phyloP scores from a whole-genome alignment of 2,113 vertebrate species.

The Cochlearius cochlearius region DNA sequence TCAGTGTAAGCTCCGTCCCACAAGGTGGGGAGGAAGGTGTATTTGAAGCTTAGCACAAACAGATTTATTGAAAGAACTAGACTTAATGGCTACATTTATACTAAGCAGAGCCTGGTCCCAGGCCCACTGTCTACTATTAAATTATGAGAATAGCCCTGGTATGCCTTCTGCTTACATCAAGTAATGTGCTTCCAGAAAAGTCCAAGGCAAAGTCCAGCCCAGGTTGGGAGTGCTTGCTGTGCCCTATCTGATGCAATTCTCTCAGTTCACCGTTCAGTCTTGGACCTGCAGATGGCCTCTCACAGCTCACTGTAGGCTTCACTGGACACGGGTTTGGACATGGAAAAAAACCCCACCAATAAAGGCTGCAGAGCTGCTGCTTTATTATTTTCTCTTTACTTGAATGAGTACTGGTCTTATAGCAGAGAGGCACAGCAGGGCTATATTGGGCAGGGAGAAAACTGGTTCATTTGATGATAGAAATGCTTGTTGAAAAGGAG shows the following conservation, averaged over 20 bases:
- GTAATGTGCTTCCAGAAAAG: not conserved
- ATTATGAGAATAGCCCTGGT: not conserved
- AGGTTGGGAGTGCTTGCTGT: not conserved
- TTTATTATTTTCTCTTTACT: not conserved
- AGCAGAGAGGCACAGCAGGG: not conserved
- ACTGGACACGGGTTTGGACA: rapidly evolving
- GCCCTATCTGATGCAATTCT: not conserved
- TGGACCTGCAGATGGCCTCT: no score
- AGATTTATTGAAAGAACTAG: not conserved
- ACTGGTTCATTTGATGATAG: not conserved
- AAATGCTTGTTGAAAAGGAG: not conserved
- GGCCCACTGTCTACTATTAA: not conserved
- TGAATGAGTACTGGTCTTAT: not conserved
- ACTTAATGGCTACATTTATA: not conserved
- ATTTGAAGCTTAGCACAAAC: not conserved
- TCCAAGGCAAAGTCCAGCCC: not conserved
- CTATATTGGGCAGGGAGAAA: not conserved
- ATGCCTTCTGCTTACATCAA: not conserved
- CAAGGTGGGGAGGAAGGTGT: not conserved
- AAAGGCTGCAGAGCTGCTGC: not conserved
- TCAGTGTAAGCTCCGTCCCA: not conserved
- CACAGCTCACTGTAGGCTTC: not conserved
- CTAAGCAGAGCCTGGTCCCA: not conserved
- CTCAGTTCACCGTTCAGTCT: not conserved
- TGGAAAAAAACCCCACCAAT: not conserved